Percentiles rank a stretch among this genome's conserved stretches.
Evolutionary conservation across 2,113 vertebrate genomes (phyloP).

Genomic region (Neopipo cinnamomea): DNA sequence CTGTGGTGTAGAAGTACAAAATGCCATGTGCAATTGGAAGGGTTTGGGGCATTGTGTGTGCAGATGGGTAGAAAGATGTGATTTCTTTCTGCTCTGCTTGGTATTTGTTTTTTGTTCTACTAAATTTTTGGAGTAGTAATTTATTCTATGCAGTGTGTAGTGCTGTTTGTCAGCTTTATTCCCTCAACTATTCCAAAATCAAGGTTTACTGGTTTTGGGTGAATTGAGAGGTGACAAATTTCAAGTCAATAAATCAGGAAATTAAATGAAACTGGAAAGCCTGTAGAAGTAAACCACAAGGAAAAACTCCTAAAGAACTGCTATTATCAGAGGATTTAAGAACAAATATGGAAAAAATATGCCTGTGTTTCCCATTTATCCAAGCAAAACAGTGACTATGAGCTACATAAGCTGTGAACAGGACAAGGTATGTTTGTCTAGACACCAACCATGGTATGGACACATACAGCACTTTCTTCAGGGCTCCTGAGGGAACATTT

Average conservation of each 20-base stretch:
- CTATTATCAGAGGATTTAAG: not conserved
- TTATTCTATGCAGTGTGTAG: not conserved
- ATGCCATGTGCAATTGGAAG: not conserved
- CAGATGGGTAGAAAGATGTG: constrained; percentile 53
- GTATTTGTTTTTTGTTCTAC: not conserved
- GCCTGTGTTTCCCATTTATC: not conserved
- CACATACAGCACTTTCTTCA: not conserved
- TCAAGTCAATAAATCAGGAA: not conserved
- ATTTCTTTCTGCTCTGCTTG: constrained; percentile 66
- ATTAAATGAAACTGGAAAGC: not conserved
- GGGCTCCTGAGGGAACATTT: not conserved
- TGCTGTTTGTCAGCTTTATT: not conserved
- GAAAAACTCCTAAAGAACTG: not conserved
- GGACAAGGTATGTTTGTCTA: not conserved
- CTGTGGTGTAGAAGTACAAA: constrained; percentile 18
- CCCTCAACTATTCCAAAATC: not conserved
- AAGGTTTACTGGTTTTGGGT: not conserved
- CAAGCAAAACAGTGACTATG: not conserved
- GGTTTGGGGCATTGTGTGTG: constrained; percentile 47
- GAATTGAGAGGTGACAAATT: not conserved
- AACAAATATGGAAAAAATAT: not conserved
- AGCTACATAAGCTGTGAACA: not conserved
- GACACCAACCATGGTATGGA: not conserved
- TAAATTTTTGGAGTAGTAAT: not conserved
- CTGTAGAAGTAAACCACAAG: not conserved